phyloP scores from a whole-genome alignment of 2,113 vertebrate genomes.

The Theristicus caerulescens region DNA sequence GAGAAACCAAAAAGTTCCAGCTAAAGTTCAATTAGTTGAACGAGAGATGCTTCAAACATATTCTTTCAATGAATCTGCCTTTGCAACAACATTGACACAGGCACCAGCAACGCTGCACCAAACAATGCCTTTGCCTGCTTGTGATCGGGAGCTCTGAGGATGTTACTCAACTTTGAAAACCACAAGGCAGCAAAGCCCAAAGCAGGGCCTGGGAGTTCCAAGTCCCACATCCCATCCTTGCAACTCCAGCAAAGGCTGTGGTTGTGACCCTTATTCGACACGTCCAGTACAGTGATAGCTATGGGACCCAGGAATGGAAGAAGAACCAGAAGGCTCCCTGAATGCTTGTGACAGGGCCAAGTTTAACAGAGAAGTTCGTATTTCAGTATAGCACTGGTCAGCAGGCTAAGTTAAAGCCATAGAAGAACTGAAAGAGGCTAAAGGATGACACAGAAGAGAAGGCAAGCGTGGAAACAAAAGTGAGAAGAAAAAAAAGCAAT shows the following conservation, averaged over 20 bases:
- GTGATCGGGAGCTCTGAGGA: fast-evolving
- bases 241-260: background rate
- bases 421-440: background rate
- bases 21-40: background rate
- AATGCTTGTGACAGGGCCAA: background rate
- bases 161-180: background rate
- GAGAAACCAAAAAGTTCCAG: background rate
- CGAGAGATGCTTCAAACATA: background rate
- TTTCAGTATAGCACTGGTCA: background rate
- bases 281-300: background rate
- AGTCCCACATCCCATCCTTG: background rate
- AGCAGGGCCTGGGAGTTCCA: background rate
- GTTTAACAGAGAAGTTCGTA: background rate
- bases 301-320: background rate
- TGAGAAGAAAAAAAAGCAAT: background rate
- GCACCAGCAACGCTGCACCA: background rate
- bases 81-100: background rate
- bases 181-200: background rate
- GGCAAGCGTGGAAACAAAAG: background rate
- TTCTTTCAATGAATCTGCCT: background rate
- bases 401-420: background rate
- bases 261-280: background rate
- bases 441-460: background rate
- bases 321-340: background rate
- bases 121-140: background rate